Base-by-base conservation (phyloP, 2,888 invertebrate species). In the Lasioglossum morio region DNA sequence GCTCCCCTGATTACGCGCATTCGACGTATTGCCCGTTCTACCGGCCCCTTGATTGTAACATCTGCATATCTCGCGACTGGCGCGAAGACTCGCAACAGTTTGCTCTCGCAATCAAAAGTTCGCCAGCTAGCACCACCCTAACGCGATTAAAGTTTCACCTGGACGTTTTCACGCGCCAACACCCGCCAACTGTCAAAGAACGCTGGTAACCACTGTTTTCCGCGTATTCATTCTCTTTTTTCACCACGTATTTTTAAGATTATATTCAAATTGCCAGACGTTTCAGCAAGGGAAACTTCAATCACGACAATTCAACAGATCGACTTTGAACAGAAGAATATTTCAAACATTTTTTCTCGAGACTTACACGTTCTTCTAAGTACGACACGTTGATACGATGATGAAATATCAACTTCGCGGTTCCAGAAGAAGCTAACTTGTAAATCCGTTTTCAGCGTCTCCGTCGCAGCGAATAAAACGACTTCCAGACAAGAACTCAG, bases 21-120 rank as follows among this genome's bases (percentile, higher is more conserved):
- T 82, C 87, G 85, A 86, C 77, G 85, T 77, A 85, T 85, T 84
- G 85, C 85, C 74, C 77, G 60, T 23, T 72, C 66, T 57, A 63
- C 82, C 82, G 53, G 84, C 53, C 82, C 77, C 72, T 79, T 87
- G 87, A 87, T 87, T 87, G 87, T 87, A 14, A 74, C 86, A 80
- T 85, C 86, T 85, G 85, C 85, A 85, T 86, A 85, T 80, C 85
- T 75, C 75, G 82, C 46, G 46, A 16, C 16, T 46, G 63, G 66
- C 60, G n/a, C 34, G 66, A 85, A 77, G 75, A 63, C 86, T 79
- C 75, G 75, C 79, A 27, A 79, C 63, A 79, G 79, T 75, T 75
- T 63, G 79, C 84, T 14, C 46, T 77, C 57, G 48, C 57, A 82
- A 84, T 84, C 83, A 84, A 82, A 82, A 84, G 78, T 84, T 82